Evolutionary conservation across 35 echinoderm and acorn worm species (phyloP).

Genomic region (Hemicentrotus pulcherrimus): DNA sequence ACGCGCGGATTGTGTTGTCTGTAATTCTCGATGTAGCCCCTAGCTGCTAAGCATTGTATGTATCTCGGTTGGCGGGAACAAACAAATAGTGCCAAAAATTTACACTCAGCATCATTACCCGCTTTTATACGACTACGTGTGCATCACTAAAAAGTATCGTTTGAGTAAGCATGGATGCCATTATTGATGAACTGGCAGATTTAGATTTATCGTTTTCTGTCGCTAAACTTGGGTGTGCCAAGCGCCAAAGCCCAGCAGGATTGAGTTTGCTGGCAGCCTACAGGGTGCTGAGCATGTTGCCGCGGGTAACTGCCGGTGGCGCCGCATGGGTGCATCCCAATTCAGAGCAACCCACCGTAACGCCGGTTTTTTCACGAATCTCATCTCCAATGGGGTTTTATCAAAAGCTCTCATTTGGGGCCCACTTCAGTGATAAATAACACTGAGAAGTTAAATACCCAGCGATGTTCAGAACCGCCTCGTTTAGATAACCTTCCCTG

Average conservation of each 20-base stretch:
- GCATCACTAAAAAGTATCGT: background rate
- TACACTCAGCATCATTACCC: background rate
- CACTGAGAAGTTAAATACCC: background rate
- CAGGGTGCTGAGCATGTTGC: background rate
- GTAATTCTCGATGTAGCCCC: no score
- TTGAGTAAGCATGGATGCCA: background rate
- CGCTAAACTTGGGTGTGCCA: background rate
- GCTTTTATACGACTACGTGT: background rate
- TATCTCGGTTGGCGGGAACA: background rate
- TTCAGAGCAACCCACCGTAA: slow-evolving; percentile 22
- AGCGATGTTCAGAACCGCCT: background rate
- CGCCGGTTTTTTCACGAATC: slow-evolving; percentile 43
- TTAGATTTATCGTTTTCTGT: background rate
- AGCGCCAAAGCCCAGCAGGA: background rate
- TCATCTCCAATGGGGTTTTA: slow-evolving; percentile 28
- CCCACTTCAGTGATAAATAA: slow-evolving; percentile 11
- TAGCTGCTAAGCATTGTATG: no score
- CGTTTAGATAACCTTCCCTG: background rate
- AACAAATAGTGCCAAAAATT: background rate
- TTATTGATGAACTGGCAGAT: background rate
- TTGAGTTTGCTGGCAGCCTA: background rate
- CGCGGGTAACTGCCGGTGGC: slow-evolving; percentile 38
- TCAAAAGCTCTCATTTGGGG: slow-evolving; percentile 15
- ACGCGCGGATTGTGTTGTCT: no score
- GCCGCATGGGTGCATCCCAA: slow-evolving; percentile 27